phyloP scores from a whole-genome alignment of 2,797 vertebrate species.

The Prunella strophiata region DNA sequence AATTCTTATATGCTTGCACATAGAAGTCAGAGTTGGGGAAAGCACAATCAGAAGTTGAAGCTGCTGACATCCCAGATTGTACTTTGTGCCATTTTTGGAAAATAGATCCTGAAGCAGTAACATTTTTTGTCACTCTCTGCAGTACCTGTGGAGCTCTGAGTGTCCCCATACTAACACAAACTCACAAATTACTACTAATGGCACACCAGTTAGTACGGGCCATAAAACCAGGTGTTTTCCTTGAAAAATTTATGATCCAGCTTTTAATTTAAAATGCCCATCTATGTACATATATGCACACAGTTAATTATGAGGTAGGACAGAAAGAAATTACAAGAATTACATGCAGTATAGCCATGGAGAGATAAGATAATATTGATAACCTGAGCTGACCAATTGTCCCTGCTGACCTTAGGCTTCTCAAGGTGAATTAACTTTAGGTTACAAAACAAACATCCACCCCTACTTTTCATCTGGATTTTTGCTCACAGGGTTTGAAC shows the following conservation, averaged over 20 bases:
- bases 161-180: background rate
- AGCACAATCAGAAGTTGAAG: background rate
- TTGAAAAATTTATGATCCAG: background rate
- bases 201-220: background rate
- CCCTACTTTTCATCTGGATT: background rate
- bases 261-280: background rate
- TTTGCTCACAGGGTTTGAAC: background rate
- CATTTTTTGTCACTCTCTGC: background rate
- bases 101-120: background rate
- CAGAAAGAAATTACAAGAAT: conserved; percentile 9
- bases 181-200: background rate
- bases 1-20: background rate
- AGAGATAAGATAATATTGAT: conserved; percentile 29
- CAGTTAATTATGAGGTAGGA: background rate
- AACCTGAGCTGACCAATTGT: conserved; percentile 38
- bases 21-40: background rate
- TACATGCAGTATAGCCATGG: background rate
- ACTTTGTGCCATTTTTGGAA: background rate
- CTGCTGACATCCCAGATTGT: background rate
- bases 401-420: background rate
- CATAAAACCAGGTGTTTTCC: background rate
- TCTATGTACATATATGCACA: background rate
- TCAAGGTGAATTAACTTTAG: conserved; percentile 21
- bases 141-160: background rate
- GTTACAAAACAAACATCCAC: background rate